A percentile compares a stretch with the other conserved stretches of the same genome.
These are phyloP conservation scores for Potamarius usumacintae DNA, from an alignment of 2,113 vertebrate genomes.

Conservation along the genomic window DNA sequence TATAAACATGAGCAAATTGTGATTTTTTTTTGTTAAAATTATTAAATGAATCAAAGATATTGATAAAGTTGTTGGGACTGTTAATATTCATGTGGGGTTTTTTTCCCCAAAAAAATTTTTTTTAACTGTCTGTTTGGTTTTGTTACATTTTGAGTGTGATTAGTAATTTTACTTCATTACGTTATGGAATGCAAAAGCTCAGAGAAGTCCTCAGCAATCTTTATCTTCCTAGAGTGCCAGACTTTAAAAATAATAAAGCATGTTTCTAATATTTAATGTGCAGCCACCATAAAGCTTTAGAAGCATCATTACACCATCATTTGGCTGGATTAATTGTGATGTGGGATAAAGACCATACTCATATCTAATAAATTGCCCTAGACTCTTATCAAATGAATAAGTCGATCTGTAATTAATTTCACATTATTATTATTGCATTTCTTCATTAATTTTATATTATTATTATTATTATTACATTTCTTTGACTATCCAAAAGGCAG, in stretches of 20 bases:
- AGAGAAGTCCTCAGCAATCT: neutral
- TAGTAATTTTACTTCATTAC: neutral
- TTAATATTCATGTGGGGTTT: neutral
- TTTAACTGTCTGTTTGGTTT: neutral
- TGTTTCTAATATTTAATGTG: constrained; percentile 10
- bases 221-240: neutral
- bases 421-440: neutral
- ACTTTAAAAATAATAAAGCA: neutral
- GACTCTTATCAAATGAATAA: neutral
- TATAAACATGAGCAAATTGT: neutral
- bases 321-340: neutral
- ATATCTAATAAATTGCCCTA: neutral
- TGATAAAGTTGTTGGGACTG: neutral
- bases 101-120: neutral
- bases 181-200: neutral
- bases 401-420: neutral
- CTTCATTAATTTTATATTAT: neutral
- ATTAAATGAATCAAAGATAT: neutral
- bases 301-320: neutral
- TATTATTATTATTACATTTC: neutral
- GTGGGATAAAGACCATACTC: neutral
- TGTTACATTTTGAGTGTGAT: neutral
- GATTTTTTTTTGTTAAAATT: neutral
- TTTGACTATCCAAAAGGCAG: neutral
- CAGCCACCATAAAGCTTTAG: no score